Conservation (phyloP, 2,888 invertebrate genomes). For the Beris chalybata region DNA sequence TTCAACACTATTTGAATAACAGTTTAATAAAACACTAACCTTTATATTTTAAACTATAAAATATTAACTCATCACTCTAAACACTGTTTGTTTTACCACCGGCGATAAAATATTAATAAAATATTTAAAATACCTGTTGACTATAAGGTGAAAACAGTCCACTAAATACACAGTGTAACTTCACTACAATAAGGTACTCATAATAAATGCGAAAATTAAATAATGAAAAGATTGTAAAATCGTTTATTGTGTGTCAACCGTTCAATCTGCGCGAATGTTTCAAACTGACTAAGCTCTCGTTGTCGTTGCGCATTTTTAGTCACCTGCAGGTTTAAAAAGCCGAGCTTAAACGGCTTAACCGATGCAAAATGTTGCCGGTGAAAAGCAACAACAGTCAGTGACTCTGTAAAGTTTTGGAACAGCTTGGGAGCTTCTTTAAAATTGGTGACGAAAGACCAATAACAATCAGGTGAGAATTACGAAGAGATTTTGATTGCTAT, state of each 20-base stretch:
- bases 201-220: not conserved
- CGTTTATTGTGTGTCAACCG: slow-evolving; percentile 20
- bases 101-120: no score
- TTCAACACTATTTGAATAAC: no score
- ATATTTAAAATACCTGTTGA: not conserved
- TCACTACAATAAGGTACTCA: not conserved
- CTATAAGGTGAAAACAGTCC: not conserved
- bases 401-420: slow-evolving; percentile 9
- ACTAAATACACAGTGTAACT: not conserved
- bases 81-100: no score
- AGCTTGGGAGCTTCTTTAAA: not conserved
- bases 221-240: not conserved
- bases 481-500: no score
- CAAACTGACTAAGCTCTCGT: slow-evolving; percentile 32
- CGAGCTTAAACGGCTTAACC: slow-evolving; percentile 19
- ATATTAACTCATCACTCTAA: no score
- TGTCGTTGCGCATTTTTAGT: slow-evolving; percentile 32
- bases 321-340: slow-evolving; percentile 28
- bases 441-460: no score
- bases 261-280: slow-evolving; percentile 26
- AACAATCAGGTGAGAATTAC: no score
- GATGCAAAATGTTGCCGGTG: slow-evolving; percentile 7
- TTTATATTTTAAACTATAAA: no score
- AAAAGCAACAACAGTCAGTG: slow-evolving; percentile 14
- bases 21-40: no score